Evolutionary conservation across 2,888 invertebrate species (phyloP).

Genomic region (Caenorhabditis sulstoni): DNA sequence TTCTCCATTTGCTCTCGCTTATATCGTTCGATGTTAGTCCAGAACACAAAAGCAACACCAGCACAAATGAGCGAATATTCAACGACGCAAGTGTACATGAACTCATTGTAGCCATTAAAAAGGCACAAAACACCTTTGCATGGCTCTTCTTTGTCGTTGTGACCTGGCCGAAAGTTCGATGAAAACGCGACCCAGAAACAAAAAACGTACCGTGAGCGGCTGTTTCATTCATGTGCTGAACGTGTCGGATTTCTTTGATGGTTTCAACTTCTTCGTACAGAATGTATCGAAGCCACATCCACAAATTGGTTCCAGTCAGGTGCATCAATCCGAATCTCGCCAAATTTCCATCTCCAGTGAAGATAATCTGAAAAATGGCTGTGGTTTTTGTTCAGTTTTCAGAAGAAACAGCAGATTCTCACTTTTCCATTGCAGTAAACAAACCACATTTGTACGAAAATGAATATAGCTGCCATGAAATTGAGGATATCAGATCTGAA

Average conservation of each 20-base stretch:
- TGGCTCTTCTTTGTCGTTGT: constrained; percentile 37
- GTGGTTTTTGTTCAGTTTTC: neutral
- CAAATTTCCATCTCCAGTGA: constrained; percentile 67
- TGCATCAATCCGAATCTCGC: constrained; percentile 72
- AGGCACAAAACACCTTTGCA: constrained; percentile 70
- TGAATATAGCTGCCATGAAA: constrained; percentile 62
- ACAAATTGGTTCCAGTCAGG: constrained; percentile 68
- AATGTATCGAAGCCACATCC: constrained; percentile 74
- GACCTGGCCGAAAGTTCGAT: constrained; percentile 7
- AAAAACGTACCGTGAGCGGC: neutral
- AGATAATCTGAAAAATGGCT: constrained; percentile 68
- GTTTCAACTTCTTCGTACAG: constrained; percentile 72
- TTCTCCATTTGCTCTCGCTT: constrained; percentile 49
- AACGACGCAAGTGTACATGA: constrained; percentile 74
- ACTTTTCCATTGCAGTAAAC: constrained; percentile 75
- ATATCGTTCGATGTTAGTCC: constrained; percentile 66
- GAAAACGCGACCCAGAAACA: too few relatives aligned
- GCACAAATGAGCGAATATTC: constrained; percentile 73
- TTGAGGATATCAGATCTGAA: constrained; percentile 60
- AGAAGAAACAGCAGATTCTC: neutral
- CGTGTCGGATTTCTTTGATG: constrained; percentile 65
- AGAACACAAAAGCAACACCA: constrained; percentile 72
- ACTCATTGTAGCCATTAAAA: constrained; percentile 70
- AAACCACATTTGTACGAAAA: constrained; percentile 74
- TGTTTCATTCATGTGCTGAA: constrained; percentile 27